Evolutionary conservation across 2,888 invertebrate genomes (phyloP), one percentile per base, ranked within the genome.

Genomic region (Argyresthia goedartella): DNA sequence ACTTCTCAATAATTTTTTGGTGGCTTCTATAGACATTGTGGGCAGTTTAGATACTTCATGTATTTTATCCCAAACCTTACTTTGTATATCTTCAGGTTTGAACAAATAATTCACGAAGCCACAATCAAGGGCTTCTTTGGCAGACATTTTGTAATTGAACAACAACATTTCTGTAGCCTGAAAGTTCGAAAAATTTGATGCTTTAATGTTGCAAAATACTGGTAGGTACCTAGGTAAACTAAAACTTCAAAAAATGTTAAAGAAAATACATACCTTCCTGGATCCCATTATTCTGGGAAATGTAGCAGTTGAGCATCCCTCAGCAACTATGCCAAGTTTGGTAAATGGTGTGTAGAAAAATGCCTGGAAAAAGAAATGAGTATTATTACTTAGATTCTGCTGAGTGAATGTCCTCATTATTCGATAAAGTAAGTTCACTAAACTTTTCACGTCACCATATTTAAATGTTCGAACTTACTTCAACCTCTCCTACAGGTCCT

Each of bases 301-400:
- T 52, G 91, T 91, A 62, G 91, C 93, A 15, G 95, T 91, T 3
- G 97, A 96, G 67, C 96, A 95, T 8, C 93, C 97, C 87, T 99
- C 98, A 13, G 97, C 93, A 39, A 93, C 90, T 59, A 98, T 87
- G 1, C 97, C 97, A 53, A 98, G 75, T 59, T 89, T 88, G 14
- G 93, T 89, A 73, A 99, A 99, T 8, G 98, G 98, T 11, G 96
- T 94, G 54, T 90, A 87, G 76, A 98, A 97, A 56, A 93, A 93
- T 1, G 97, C 94, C 95, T 95, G 66, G 25, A 82, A 81, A 53
- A 54, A 52, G 55, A 44, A 42, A 41, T n/a, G 25, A 4, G 16
- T 15, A 42, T 49, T 39, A 41, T 8, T n/a, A n/a, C n/a, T n/a
- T n/a, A n/a, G n/a, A n/a, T n/a, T n/a, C n/a, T n/a, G n/a, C n/a